Percentiles rank a stretch among this genome's conserved stretches.
Evolutionary conservation across 2,888 invertebrate species (phyloP).

Genomic region (Sialis lutaria): DNA sequence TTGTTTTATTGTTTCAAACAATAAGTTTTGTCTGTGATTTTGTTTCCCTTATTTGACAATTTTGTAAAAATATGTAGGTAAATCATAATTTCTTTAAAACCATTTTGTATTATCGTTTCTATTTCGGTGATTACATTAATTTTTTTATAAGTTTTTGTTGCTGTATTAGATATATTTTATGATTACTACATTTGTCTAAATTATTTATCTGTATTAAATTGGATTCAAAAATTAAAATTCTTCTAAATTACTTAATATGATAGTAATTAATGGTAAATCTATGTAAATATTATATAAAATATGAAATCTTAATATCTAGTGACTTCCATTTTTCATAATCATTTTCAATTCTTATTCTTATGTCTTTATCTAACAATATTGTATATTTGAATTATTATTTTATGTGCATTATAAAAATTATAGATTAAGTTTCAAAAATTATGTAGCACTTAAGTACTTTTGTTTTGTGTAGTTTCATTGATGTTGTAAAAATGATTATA

Average conservation of each 20-base stretch:
- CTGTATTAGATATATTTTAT: too few species aligned
- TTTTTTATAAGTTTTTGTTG: background rate
- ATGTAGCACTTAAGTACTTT: too few species aligned
- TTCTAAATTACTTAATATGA: background rate
- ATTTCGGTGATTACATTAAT: background rate
- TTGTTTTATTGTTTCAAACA: conserved; percentile 1
- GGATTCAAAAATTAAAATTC: background rate
- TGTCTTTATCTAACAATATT: too few species aligned
- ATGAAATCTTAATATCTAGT: background rate
- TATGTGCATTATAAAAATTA: too few species aligned
- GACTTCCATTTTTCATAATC: too few species aligned
- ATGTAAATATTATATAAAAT: background rate
- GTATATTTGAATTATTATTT: too few species aligned
- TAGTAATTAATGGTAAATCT: background rate
- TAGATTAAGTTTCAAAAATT: too few species aligned
- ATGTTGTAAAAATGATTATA: too few species aligned
- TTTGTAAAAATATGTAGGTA: conserved; percentile 1
- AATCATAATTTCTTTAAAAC: background rate
- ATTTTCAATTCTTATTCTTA: too few species aligned
- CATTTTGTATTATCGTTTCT: background rate
- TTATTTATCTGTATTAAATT: background rate
- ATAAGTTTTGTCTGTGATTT: conserved; percentile 6
- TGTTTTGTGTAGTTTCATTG: too few species aligned
- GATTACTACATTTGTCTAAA: background rate
- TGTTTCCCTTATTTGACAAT: background rate